Conservation (phyloP, 2,888 invertebrate genomes). For the Cancer borealis region DNA sequence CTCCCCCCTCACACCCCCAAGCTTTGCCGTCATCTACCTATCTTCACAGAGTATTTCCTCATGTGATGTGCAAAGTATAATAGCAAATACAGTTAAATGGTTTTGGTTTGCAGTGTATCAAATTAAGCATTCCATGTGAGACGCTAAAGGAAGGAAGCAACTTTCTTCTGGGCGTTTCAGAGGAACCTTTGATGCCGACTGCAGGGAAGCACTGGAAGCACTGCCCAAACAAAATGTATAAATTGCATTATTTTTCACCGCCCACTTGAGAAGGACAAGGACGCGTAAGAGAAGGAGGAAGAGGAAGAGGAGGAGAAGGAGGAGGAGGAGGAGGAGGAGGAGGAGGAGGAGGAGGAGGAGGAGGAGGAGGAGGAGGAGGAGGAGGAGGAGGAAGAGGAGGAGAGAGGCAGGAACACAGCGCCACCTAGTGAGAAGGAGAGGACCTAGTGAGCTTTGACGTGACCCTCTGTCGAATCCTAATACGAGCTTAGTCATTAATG, state of each 20-base stretch:
- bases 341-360: not conserved
- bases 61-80: no score
- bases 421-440: not conserved
- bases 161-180: not conserved
- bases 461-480: not conserved
- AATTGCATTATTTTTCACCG: not conserved
- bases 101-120: not conserved
- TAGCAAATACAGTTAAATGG: not conserved
- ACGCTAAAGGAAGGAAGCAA: not conserved
- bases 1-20: no score
- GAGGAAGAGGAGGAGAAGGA: no score
- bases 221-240: not conserved
- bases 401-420: no score
- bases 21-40: no score
- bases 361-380: not conserved
- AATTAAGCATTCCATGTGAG: not conserved
- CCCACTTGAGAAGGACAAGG: no score
- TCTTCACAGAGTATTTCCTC: no score
- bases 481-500: not conserved
- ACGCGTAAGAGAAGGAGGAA: no score
- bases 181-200: not conserved
- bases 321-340: not conserved
- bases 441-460: not conserved
- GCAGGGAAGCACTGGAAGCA: not conserved
- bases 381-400: not conserved